Evolutionary conservation across 2,888 invertebrate genomes (phyloP), one percentile per base, ranked within the genome.

Genomic region (Calliphora vomitoria): DNA sequence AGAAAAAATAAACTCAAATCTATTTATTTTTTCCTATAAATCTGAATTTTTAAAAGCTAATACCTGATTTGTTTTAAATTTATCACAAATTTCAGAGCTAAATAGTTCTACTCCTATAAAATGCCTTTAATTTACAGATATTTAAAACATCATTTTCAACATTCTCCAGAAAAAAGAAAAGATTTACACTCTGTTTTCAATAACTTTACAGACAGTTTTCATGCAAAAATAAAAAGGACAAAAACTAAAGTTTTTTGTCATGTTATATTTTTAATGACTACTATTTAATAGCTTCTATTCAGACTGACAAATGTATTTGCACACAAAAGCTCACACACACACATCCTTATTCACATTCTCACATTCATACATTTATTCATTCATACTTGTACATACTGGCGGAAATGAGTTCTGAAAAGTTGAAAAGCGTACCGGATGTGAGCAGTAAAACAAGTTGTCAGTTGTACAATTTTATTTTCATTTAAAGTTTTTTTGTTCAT

Each of bases 321-420:
- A 81, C 85, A 62, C 50, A 80, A 74, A 20, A 8, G n/a, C 35
- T 66, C 25, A 58, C 35, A 68, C 82, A 79, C 47, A 80, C 20
- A 44, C 50, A 68, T 20, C 81, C 25, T 25, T 25, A 25, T 25
- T 8, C 15, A 58, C 35, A 35, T 8, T 25, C 18, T 79, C 55
- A 64, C 25, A 47, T 20, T 8, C 25, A 44, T 11, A 31, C 55
- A 55, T 72, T 78, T 72, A 55, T 55, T 35, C 58, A 47, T 58
- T 41, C n/a, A 18, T 58, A 41, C 25, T 72, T 84, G 72, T 68
- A 76, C 81, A 82, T 80, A 74, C 82, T 72, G 60, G 81, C 92
- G 92, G 92, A 92, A 92, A 92, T 92, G 92, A 92, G 91, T 90
- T 92, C 90, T 90, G 91, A 91, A 88, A 85, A 87, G 89, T 85